These are phyloP conservation scores for Alviniconcha strummeri DNA, from an alignment of 2,888 invertebrate species.

Conservation along the genomic window DNA sequence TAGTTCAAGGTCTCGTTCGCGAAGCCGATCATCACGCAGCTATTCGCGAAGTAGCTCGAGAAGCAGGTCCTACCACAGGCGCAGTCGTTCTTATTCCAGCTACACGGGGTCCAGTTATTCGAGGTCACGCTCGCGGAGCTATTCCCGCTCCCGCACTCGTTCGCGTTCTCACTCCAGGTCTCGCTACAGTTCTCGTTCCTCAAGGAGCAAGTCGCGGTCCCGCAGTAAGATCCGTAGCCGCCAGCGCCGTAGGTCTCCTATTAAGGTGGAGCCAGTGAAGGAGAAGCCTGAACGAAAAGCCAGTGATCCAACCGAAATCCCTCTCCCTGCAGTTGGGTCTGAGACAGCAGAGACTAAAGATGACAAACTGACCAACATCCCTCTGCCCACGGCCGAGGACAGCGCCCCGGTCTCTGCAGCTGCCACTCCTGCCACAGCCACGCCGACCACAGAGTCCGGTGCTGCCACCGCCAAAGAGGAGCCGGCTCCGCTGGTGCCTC, in stretches of 20 bases:
- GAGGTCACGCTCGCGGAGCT: constrained; percentile 53
- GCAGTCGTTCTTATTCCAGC: constrained; percentile 54
- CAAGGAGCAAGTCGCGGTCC: constrained; percentile 52
- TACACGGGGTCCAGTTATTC: constrained; percentile 51
- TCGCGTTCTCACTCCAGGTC: constrained; percentile 46
- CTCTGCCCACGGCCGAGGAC: constrained; percentile 47
- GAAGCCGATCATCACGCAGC: constrained; percentile 54
- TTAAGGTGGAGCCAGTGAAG: constrained; percentile 39
- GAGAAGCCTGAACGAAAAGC: constrained; percentile 36
- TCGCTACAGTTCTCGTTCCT: constrained; percentile 41
- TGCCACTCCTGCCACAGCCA: constrained; percentile 5
- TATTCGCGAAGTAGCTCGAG: constrained; percentile 56
- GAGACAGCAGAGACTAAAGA: constrained; percentile 35
- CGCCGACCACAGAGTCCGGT: constrained; percentile 3
- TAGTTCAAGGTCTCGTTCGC: constrained; percentile 55
- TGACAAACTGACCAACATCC: constrained; percentile 47
- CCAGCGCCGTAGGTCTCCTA: constrained; percentile 28
- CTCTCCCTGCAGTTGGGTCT: constrained; percentile 50
- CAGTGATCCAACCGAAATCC: constrained; percentile 60
- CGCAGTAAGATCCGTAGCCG: constrained; percentile 40
- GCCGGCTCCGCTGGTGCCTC: constrained; percentile 25
- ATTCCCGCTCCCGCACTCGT: constrained; percentile 45
- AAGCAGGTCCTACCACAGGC: constrained; percentile 38
- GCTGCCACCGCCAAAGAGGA: constrained; percentile 32
- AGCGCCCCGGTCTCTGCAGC: constrained; percentile 36